A percentile compares a stretch with the other conserved stretches of the same genome.
phyloP scores from a whole-genome alignment of 2,113 vertebrate genomes.

The Eudyptes chrysolophus region DNA sequence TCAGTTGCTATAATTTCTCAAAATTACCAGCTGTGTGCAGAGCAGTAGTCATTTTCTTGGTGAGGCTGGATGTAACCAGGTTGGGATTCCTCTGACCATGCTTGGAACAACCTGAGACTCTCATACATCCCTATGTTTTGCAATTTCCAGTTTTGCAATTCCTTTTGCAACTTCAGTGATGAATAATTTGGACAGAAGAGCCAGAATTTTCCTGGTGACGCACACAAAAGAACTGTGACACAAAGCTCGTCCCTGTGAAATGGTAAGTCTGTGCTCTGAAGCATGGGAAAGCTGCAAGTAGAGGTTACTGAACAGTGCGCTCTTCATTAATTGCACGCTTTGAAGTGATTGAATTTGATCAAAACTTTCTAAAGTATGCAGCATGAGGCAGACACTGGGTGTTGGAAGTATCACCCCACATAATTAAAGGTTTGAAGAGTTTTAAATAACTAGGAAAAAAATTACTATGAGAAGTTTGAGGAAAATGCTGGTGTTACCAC shows the following conservation, averaged over 20 bases:
- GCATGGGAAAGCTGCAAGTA: rapidly evolving
- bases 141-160: neutral
- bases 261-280: neutral
- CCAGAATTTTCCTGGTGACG: rapidly evolving
- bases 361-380: neutral
- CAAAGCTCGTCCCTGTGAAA: rapidly evolving
- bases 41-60: neutral
- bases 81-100: neutral
- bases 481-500: neutral
- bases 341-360: neutral
- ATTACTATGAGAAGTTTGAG: neutral
- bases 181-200: neutral
- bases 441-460: neutral
- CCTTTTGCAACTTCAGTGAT: neutral
- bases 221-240: rapidly evolving
- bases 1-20: neutral
- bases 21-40: neutral
- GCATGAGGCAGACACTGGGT: neutral
- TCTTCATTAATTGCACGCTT: neutral
- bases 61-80: neutral
- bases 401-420: neutral
- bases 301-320: neutral
- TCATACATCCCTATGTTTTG: neutral
- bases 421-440: neutral
- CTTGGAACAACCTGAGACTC: neutral